A percentile compares a stretch with the other conserved stretches of the same genome.
Evolutionary conservation across 2,113 vertebrate genomes (phyloP).

Genomic region (Siniperca knerii): DNA sequence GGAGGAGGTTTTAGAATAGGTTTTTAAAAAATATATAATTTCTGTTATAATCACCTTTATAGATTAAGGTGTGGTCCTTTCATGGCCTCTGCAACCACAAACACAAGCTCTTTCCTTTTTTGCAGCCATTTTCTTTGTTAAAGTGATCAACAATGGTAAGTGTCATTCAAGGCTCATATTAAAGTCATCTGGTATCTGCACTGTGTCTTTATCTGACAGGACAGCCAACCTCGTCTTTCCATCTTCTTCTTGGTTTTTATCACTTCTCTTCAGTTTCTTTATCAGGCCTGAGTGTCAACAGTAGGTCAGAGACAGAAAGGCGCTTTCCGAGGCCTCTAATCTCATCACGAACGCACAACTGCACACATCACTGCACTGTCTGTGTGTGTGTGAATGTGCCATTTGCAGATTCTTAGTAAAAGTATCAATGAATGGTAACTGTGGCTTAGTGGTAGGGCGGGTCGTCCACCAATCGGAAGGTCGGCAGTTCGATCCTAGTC

Average conservation of each 20-base stretch:
- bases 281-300: constrained; percentile 44
- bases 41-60: neutral
- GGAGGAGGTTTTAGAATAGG: neutral
- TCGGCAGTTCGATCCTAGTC: too few relatives aligned
- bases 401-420: too few relatives aligned
- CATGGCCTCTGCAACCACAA: neutral
- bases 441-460: too few relatives aligned
- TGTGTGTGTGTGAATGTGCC: neutral
- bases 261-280: constrained; percentile 22
- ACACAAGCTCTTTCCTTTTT: neutral
- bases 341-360: constrained; percentile 6
- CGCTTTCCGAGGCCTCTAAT: constrained; percentile 27
- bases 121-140: neutral
- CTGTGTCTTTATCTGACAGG: constrained; percentile 19
- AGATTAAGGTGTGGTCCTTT: neutral
- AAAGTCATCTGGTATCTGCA: constrained; percentile 6
- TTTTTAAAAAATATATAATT: neutral
- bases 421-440: too few relatives aligned
- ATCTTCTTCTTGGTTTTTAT: constrained; percentile 25
- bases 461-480: too few relatives aligned
- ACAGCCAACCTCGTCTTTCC: constrained; percentile 1
- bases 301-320: constrained; percentile 22
- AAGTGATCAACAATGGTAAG: neutral
- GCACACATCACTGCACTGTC: constrained; percentile 12
- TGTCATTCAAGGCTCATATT: constrained; percentile 9